These are phyloP conservation scores for Sebastes vulpes DNA, from an alignment of 2,797 vertebrate genomes.

Conservation along the genomic window DNA sequence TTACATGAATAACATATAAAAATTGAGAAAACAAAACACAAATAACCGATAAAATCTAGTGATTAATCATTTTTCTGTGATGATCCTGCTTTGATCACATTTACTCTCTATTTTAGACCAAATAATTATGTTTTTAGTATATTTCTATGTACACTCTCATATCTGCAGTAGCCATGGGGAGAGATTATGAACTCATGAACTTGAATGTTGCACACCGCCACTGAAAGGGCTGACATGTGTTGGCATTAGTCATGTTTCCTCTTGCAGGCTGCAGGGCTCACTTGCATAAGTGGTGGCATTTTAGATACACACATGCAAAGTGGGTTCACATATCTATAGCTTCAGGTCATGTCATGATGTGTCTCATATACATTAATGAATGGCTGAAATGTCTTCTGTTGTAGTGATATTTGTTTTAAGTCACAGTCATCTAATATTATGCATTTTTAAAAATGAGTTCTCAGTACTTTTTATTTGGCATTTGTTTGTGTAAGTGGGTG, in stretches of 20 bases:
- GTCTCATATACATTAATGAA: background rate
- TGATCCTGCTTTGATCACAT: background rate
- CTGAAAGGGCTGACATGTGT: slow-evolving; percentile 5
- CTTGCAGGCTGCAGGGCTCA: background rate
- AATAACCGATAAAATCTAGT: background rate
- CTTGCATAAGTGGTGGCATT: slow-evolving; percentile 1
- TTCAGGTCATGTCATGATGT: background rate
- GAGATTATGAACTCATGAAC: slow-evolving; percentile 5
- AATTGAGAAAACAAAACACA: background rate
- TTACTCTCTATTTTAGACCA: background rate
- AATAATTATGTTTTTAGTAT: background rate
- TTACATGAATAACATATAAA: background rate
- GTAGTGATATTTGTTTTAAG: background rate
- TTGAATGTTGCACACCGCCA: background rate
- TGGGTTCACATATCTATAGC: background rate
- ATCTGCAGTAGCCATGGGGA: background rate
- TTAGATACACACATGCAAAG: background rate
- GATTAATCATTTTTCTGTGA: background rate
- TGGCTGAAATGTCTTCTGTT: background rate
- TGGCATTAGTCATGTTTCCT: slow-evolving; percentile 7
- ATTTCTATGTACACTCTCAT: background rate
- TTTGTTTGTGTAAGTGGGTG: background rate
- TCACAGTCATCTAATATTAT: background rate
- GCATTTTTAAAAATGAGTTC: background rate
- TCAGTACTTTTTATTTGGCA: background rate